Percentiles rank a stretch among this genome's conserved stretches.
phyloP scores from a whole-genome alignment of 2,888 invertebrate species.

The Eristalis pertinax region DNA sequence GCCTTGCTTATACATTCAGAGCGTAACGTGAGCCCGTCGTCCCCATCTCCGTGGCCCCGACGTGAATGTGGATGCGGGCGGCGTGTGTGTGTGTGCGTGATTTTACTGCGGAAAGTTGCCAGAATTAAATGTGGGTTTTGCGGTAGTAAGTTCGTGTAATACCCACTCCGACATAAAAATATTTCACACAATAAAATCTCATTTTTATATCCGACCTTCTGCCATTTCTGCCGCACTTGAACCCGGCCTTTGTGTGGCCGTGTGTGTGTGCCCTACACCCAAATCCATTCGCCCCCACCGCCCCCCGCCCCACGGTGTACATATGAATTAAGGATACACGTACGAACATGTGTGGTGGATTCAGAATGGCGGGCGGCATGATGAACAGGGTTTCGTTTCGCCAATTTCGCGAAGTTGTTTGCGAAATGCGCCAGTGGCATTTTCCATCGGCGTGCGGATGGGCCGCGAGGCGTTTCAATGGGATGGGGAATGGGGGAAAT shows the following conservation, averaged over 20 bases:
- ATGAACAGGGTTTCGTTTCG: not conserved
- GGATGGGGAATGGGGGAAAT: not conserved
- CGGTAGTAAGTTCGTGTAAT: constrained; percentile 33
- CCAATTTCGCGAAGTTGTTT: constrained; percentile 38
- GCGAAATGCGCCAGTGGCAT: constrained; percentile 47
- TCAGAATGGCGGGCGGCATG: not conserved
- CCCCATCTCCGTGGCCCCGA: not conserved
- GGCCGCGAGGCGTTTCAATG: not conserved
- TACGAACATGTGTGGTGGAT: not conserved
- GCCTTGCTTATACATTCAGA: constrained; percentile 15
- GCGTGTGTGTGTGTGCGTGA: constrained; percentile 24
- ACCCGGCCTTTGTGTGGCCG: constrained; percentile 31
- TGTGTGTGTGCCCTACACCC: not conserved
- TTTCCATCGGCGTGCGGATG: constrained; percentile 21
- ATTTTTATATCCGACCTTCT: constrained; percentile 58
- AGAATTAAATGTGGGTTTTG: constrained; percentile 62
- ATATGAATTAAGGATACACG: constrained; percentile 42
- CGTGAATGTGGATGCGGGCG: not conserved
- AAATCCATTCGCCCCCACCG: not conserved
- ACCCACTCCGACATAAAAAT: constrained; percentile 45
- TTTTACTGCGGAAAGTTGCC: constrained; percentile 54
- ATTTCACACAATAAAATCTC: constrained; percentile 56
- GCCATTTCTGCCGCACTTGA: constrained; percentile 51
- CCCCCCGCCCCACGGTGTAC: constrained; percentile 1
- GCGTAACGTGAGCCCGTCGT: not conserved